phyloP scores from a whole-genome alignment of 2,888 invertebrate species.

The Himalopsyche kuldschensis region DNA sequence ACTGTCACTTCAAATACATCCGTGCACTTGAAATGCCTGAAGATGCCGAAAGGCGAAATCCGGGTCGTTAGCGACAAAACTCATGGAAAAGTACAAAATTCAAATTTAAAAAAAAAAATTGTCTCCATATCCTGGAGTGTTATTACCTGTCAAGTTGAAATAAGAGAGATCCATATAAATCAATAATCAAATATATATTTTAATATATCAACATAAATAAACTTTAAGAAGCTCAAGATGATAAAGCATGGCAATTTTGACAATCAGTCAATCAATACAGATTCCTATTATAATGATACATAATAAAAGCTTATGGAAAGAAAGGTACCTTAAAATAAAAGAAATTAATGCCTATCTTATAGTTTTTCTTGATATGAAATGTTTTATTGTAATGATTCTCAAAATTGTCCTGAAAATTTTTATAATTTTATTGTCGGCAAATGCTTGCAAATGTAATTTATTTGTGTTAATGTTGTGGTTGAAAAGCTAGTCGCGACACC shows the following conservation, averaged over 20 bases:
- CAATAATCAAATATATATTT: too few relatives aligned
- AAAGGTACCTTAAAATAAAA: neutral
- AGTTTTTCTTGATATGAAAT: constrained; percentile 1
- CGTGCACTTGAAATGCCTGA: too few relatives aligned
- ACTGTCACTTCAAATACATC: too few relatives aligned
- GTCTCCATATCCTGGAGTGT: too few relatives aligned
- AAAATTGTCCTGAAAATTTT: neutral
- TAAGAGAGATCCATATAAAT: too few relatives aligned
- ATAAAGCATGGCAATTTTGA: neutral
- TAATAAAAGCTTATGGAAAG: neutral
- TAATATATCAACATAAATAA: neutral
- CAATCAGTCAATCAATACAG: neutral
- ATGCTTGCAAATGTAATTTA: neutral
- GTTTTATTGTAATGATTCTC: neutral
- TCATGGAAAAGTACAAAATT: too few relatives aligned
- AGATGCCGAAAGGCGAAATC: too few relatives aligned
- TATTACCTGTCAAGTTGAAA: too few relatives aligned
- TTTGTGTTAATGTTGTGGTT: neutral
- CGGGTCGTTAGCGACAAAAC: too few relatives aligned
- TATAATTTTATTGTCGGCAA: neutral
- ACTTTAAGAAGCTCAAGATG: neutral
- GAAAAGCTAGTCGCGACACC: too few relatives aligned
- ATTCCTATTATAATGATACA: neutral
- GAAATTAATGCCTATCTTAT: neutral
- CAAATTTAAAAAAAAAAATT: too few relatives aligned